These are phyloP conservation scores for Peromyscus eremicus DNA, from an alignment of 2,797 vertebrate genomes.

Conservation along the genomic window DNA sequence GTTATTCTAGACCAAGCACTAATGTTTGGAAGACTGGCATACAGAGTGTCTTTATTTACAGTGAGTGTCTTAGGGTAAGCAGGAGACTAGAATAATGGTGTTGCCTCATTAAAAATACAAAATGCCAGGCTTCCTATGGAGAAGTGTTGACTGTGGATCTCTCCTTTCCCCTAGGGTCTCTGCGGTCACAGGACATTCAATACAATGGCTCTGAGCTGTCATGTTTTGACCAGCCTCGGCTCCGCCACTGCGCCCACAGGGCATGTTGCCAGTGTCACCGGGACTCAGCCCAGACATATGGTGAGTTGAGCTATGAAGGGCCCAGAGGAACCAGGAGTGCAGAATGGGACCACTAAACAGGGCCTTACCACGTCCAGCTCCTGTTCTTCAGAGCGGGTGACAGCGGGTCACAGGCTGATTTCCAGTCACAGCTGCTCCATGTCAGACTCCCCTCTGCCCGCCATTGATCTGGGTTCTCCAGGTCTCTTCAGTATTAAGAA, in stretches of 20 bases:
- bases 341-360: neutral
- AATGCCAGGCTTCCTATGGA: neutral
- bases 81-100: neutral
- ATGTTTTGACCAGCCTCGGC: slow-evolving; percentile 92
- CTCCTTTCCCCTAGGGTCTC: slow-evolving; percentile 86
- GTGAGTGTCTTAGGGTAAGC: too few species aligned
- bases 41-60: neutral
- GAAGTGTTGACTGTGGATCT: slow-evolving; percentile 29
- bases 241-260: slow-evolving; percentile 89
- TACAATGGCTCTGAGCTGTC: slow-evolving; percentile 95
- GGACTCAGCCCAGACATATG: slow-evolving; percentile 90
- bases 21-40: neutral
- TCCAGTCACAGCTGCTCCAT: neutral
- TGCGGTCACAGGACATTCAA: slow-evolving; percentile 93
- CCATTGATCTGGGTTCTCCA: neutral
- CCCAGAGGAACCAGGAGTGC: neutral
- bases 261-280: slow-evolving; percentile 93
- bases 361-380: neutral
- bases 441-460: neutral
- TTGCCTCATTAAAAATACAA: neutral
- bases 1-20: neutral
- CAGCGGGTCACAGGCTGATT: neutral
- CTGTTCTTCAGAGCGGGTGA: neutral
- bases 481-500: neutral
- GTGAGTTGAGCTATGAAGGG: slow-evolving; percentile 86